Evolutionary conservation across 2,888 invertebrate species (phyloP), one percentile per base, ranked within the genome.

Genomic region (Lasioglossum villosulum): DNA sequence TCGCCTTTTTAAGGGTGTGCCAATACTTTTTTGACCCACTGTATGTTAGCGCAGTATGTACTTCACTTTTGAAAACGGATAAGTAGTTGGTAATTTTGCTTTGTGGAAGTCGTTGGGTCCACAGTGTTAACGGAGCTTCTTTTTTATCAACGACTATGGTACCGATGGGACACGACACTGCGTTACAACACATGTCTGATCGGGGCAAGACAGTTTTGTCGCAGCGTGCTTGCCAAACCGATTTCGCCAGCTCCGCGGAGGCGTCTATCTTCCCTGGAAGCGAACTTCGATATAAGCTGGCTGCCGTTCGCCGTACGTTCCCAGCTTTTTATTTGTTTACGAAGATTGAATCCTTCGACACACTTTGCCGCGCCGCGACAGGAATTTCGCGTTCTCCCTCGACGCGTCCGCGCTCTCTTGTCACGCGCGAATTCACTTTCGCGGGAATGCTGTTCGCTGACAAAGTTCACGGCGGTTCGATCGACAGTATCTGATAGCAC

Each of bases 211-310:
- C 63, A 16, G 16, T 30, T 63, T 30, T 16, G 63, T 30, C 63
- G 30, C 37, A 27, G 56, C n/a, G 23, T 34, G 59, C 70, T 56
- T 39, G 42, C 63, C 63, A 63, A 63, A 10, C 75, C 75, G 63
- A 75, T 73, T 68, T 39, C 70, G 52, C 66, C 19, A 37, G 19
- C 66, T 68, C 34, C 23, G 37, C 34, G 23, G 34, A 37, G 37
- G 66, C 34, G 66, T 34, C 37, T 37, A 8, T 87, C 82, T 76
- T 56, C 70, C 66, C 59, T 42, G 12, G 56, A 84, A 82, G 59
- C 30, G 77, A 77, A 77, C 72, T 16, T 39, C 72, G 34, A 73
- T 71, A 23, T 30, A 70, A 68, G 12, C 59, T 27, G 42, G 6
- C 19, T 34, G 52, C 14, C 42, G 30, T 30, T 45, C 48, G 48